Base-by-base conservation (phyloP, 2,888 invertebrate species). In the Asteroscopus sphinx region DNA sequence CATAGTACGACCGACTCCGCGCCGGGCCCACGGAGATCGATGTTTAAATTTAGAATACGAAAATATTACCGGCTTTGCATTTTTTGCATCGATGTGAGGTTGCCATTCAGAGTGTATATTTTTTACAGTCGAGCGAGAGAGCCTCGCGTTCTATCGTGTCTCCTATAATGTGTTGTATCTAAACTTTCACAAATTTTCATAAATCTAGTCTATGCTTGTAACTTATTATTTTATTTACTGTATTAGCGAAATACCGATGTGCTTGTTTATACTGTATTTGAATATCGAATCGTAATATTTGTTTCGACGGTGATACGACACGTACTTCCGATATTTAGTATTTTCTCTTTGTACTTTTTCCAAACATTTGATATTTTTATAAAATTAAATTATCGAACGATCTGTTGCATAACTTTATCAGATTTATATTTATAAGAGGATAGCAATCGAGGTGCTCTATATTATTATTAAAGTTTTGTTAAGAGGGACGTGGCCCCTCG, bases 371-470 rank as follows among this genome's bases (percentile, higher is more conserved):
- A 87, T 87, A 86, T 87, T 86, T 87, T 87, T 76, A 62, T 76
- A 68, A 61, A 67, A 64, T 82, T 85, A 76, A 80, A 80, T 79
- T 80, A 81, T 86, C 76, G 74, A 85, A 83, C 79, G 77, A 80
- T 91, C 85, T 83, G 87, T 89, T 88, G 90, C 89, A 82, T 86
- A 81, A 85, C 87, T 85, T 87, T 85, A 83, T 86, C 85, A 63
- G 57, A 74, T 89, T 87, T 90, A 89, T 90, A 89, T 89, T 86
- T 88, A 76, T 92, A 90, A 88, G 89, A 81, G 82, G 83, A 88
- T 89, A 89, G 88, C 88, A 80, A 92, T 85, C 85, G 85, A 91
- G 93, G 93, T 92, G 93, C 93, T 93, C 89, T 92, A 90, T 89
- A 79, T 88, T 88, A 79, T 88, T 86, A 82, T 87, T 87, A 89